Evolutionary conservation across 2,888 invertebrate genomes (phyloP).

Genomic region (Hermaeophaga mercurialis): DNA sequence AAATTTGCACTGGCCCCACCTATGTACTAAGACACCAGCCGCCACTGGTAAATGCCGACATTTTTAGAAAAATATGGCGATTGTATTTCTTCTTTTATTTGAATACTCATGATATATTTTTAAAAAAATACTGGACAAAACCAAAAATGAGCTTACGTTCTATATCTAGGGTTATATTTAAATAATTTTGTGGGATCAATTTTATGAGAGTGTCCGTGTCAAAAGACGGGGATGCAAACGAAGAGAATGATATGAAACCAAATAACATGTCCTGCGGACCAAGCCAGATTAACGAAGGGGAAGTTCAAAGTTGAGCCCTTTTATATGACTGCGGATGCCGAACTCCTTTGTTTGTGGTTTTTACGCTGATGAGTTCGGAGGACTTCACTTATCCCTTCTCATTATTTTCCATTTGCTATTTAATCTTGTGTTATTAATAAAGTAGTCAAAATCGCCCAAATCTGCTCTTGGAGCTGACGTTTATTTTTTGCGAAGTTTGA

Average conservation of each 20-base stretch:
- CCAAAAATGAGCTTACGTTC: no score
- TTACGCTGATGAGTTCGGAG: slow-evolving; percentile 13
- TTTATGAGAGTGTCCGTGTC: slow-evolving; percentile 12
- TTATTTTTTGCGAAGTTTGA: no score
- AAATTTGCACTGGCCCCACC: no score
- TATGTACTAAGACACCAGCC: no score
- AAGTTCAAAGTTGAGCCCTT: slow-evolving; percentile 22
- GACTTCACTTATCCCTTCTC: background rate
- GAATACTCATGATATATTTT: no score
- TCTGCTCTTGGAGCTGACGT: no score
- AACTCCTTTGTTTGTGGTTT: slow-evolving; percentile 19
- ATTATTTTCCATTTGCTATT: background rate
- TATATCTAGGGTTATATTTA: no score
- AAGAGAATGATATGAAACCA: slow-evolving; percentile 17
- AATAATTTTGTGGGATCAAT: no score
- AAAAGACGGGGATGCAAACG: slow-evolving; percentile 2
- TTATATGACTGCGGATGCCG: slow-evolving; percentile 18
- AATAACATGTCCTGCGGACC: slow-evolving; percentile 17
- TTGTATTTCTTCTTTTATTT: no score
- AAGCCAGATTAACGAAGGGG: slow-evolving; percentile 20
- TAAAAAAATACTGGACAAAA: no score
- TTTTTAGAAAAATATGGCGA: no score
- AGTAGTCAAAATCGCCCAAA: background rate
- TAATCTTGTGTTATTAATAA: background rate
- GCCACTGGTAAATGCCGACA: no score